These are phyloP conservation scores for Eupeodes luniger DNA, from an alignment of 2,888 invertebrate species.

Conservation along the genomic window DNA sequence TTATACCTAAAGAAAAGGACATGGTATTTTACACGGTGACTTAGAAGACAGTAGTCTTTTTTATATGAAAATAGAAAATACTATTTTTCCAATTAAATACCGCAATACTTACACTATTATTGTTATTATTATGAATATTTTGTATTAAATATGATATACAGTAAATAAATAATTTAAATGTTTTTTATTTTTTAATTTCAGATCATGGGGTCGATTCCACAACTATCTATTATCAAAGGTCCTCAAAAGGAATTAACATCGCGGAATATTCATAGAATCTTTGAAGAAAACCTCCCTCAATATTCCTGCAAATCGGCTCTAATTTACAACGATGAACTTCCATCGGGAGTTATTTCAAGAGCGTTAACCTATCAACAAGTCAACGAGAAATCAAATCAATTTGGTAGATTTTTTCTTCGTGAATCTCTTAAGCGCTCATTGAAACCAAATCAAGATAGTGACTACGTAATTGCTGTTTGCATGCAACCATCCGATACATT, in stretches of 20 bases:
- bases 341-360: constrained; percentile 48
- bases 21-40: no score
- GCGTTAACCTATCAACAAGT: constrained; percentile 83
- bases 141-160: no score
- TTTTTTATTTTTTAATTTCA: constrained; percentile 34
- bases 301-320: constrained; percentile 86
- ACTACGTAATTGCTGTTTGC: constrained; percentile 91
- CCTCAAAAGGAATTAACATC: constrained; percentile 85
- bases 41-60: no score
- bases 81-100: no score
- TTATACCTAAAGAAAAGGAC: no score
- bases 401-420: constrained; percentile 83
- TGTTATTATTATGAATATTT: no score
- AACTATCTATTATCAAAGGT: constrained; percentile 89
- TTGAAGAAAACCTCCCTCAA: constrained; percentile 86
- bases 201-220: constrained; percentile 90
- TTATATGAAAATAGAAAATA: no score
- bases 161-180: not conserved
- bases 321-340: constrained; percentile 86
- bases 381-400: constrained; percentile 84
- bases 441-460: constrained; percentile 87
- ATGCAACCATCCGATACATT: constrained; percentile 90
- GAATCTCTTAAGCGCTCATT: constrained; percentile 80
- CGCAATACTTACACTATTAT: no score
- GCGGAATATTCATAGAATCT: constrained; percentile 86